Conservation (phyloP, 2,888 invertebrate species). For the Lepidocyrtoides sp. region DNA sequence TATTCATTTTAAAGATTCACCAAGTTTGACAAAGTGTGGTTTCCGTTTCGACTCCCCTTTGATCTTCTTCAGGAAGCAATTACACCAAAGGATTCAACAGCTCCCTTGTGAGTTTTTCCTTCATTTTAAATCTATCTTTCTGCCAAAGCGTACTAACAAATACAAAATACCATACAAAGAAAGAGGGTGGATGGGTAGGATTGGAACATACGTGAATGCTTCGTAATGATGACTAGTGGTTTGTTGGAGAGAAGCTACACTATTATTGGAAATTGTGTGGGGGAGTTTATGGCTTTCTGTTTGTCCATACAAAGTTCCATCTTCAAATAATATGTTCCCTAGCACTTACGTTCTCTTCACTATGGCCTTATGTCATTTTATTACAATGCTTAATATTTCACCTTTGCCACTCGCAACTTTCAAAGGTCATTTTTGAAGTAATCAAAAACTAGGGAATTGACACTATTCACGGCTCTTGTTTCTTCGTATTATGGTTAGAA, state of each 20-base stretch:
- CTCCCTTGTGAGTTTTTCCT: slow-evolving; percentile 65
- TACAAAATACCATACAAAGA: background rate
- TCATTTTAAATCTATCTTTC: slow-evolving; percentile 39
- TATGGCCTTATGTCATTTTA: slow-evolving; percentile 11
- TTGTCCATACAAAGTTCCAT: background rate
- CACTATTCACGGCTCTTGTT: background rate
- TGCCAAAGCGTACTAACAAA: background rate
- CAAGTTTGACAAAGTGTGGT: slow-evolving; percentile 75
- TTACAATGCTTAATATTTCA: slow-evolving; percentile 40
- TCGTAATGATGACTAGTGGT: background rate
- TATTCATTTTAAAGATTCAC: slow-evolving; percentile 63
- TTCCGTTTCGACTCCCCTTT: slow-evolving; percentile 73
- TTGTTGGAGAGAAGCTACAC: background rate
- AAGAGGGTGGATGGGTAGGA: slow-evolving; percentile 49
- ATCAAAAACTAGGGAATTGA: background rate
- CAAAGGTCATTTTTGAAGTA: slow-evolving; percentile 46
- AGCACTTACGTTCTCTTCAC: slow-evolving; percentile 8
- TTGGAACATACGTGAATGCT: background rate
- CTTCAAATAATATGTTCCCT: too few relatives aligned
- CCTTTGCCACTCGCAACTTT: slow-evolving; percentile 52
- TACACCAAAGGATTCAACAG: slow-evolving; percentile 70
- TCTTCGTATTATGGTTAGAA: background rate
- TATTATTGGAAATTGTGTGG: slow-evolving; percentile 31
- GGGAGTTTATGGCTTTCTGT: slow-evolving; percentile 58
- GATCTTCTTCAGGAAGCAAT: slow-evolving; percentile 77